Evolutionary conservation across 1,140 invertebrate species (phyloP).

Genomic region (Nixonia krombeini): DNA sequence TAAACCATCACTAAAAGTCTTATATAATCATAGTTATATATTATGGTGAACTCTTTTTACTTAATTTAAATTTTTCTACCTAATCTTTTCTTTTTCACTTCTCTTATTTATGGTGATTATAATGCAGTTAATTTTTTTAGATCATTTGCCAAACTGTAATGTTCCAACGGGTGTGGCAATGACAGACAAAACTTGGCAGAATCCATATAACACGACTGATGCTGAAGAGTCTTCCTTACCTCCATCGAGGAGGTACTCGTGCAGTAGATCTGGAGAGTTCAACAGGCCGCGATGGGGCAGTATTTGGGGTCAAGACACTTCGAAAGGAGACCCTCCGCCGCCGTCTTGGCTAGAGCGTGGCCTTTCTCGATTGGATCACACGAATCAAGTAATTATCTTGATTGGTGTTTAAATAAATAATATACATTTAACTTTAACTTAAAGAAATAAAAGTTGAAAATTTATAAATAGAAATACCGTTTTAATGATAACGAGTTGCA

Average conservation of each 20-base stretch:
- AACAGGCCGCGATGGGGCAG: conserved; percentile 79
- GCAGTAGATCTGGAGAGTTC: conserved; percentile 71
- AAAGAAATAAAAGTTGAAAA: too few relatives aligned
- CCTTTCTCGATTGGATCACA: conserved; percentile 65
- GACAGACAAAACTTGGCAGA: conserved; percentile 59
- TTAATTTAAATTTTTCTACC: too few relatives aligned
- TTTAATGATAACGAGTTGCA: too few relatives aligned
- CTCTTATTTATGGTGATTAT: neutral
- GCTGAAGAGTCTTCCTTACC: conserved; percentile 58
- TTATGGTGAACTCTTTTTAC: too few relatives aligned
- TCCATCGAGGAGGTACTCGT: conserved; percentile 57
- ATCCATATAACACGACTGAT: conserved; percentile 53
- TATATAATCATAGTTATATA: too few relatives aligned
- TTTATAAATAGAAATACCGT: too few relatives aligned
- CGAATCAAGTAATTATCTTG: conserved; percentile 59
- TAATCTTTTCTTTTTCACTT: neutral
- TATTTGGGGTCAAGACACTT: conserved; percentile 76
- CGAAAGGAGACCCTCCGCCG: conserved; percentile 59
- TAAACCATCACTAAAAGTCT: too few relatives aligned
- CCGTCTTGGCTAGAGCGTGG: conserved; percentile 78
- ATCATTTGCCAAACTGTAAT: conserved; percentile 16
- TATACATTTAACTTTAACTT: neutral
- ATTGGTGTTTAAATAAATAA: neutral
- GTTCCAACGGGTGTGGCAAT: conserved; percentile 26
- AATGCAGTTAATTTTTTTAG: neutral